Evolutionary conservation across 2,888 invertebrate species (phyloP), one percentile per base, ranked within the genome.

Genomic region (Watsonalla binaria): DNA sequence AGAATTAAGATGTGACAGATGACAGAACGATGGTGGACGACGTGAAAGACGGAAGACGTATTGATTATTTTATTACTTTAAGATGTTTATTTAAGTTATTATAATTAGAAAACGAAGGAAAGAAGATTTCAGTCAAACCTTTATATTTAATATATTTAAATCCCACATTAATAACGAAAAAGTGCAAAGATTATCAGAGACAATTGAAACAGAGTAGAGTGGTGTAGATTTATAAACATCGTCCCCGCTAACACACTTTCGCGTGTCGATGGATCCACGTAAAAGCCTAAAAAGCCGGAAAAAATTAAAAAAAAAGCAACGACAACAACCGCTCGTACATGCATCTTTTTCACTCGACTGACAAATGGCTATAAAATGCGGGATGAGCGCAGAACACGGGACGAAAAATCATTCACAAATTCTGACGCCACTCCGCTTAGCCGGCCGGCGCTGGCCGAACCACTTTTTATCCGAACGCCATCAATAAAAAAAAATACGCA

Each of bases 371-470:
- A 80, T 84, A 83, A 84, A 86, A 81, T 82, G 83, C 77, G 74
- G 66, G 85, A 86, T 80, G 84, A 85, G 79, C 74, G 60, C 69
- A 69, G 73, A 72, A 80, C 79, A 77, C 74, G 72, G 74, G 68
- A 80, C 81, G 84, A 79, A 85, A 86, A 89, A 89, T 90, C 90
- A 90, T 90, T 88, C 88, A 84, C 84, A 82, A 84, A 86, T 84
- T 84, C 82, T 87, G 88, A 88, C 83, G 84, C 78, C 80, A 65
- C 66, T 70, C 63, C 80, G 81, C 80, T 81, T 80, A 80, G 82
- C 78, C 74, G 49, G 49, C 49, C 49, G 14, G 49, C 49, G 66
- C 84, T 78, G 80, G 75, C 73, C 79, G 72, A 72, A 75, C 78
- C 82, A 82, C 83, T 84, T 85, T 88, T 88, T 86, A 85, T 83